Conservation (phyloP, 2,113 vertebrate genomes). For the Halichoerus grypus region DNA sequence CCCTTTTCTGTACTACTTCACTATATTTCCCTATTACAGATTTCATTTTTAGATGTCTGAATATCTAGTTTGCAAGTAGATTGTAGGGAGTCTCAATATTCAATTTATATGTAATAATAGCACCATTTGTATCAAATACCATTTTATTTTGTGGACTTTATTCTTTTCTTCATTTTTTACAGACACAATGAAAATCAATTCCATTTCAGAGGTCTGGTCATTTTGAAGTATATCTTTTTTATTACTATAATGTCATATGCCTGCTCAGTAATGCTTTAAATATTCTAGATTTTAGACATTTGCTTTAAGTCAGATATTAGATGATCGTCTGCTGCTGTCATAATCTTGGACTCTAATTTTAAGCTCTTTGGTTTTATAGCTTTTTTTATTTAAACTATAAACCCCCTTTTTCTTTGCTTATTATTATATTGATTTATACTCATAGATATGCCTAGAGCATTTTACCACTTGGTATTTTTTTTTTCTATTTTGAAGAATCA, state of each 20-base stretch:
- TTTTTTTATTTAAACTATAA: background rate
- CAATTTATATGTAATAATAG: constrained; percentile 60
- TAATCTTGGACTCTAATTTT: constrained; percentile 49
- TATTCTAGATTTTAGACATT: constrained; percentile 1
- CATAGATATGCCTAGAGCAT: background rate
- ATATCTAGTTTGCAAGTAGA: constrained; percentile 51
- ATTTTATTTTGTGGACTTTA: constrained; percentile 41
- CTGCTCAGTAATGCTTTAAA: background rate
- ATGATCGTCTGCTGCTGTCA: background rate
- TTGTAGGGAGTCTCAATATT: constrained; percentile 41
- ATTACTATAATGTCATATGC: background rate
- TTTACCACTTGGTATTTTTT: background rate
- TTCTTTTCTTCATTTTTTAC: constrained; percentile 27
- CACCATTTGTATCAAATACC: constrained; percentile 38
- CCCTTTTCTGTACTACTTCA: background rate
- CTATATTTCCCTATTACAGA: background rate
- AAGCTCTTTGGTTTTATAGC: background rate
- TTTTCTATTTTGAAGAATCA: constrained; percentile 6
- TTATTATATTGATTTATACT: background rate
- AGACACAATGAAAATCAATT: constrained; percentile 57
- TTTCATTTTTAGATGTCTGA: constrained; percentile 63
- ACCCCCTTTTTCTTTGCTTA: background rate
- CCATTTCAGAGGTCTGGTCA: background rate
- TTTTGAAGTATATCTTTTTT: constrained; percentile 10
- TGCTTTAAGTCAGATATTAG: background rate